Evolutionary conservation across 1,140 invertebrate species (phyloP).

Genomic region (Venturia canescens): DNA sequence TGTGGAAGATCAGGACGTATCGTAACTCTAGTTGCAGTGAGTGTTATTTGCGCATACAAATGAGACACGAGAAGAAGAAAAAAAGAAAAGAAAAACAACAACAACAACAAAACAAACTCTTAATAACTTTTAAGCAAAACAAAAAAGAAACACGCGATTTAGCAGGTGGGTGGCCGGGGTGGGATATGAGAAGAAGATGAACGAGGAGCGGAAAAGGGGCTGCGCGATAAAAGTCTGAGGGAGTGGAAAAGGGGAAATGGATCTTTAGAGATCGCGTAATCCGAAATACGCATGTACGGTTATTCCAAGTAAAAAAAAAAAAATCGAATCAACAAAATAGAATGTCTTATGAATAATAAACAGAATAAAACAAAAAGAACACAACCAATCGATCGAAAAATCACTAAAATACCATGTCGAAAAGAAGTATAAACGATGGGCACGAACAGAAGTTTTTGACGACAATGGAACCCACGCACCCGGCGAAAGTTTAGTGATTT

Average conservation of each 20-base stretch:
- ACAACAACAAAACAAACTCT: conserved; percentile 68
- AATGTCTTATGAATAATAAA: conserved; percentile 23
- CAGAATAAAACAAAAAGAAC: neutral
- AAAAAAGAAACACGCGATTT: conserved; percentile 71
- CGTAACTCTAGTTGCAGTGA: conserved; percentile 83
- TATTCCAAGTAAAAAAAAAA: conserved; percentile 59
- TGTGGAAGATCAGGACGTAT: conserved; percentile 94
- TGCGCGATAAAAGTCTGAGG: conserved; percentile 53
- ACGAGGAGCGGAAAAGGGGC: conserved; percentile 46
- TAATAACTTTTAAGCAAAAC: conserved; percentile 77
- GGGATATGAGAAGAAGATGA: conserved; percentile 46
- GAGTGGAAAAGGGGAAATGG: conserved; percentile 54
- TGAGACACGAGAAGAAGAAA: conserved; percentile 70
- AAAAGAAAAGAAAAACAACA: conserved; percentile 41
- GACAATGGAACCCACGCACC: neutral
- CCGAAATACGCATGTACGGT: conserved; percentile 69
- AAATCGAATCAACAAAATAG: conserved; percentile 39
- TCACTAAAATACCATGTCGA: conserved; percentile 36
- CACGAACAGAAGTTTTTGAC: neutral
- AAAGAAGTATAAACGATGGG: neutral
- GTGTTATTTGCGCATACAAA: conserved; percentile 76
- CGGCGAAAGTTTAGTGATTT: conserved; percentile 8
- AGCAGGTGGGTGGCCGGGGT: conserved; percentile 66
- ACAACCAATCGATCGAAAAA: conserved; percentile 33
- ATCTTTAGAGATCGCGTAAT: conserved; percentile 73